Conservation (phyloP, 2,888 invertebrate genomes). For the Rosalia funebris region DNA sequence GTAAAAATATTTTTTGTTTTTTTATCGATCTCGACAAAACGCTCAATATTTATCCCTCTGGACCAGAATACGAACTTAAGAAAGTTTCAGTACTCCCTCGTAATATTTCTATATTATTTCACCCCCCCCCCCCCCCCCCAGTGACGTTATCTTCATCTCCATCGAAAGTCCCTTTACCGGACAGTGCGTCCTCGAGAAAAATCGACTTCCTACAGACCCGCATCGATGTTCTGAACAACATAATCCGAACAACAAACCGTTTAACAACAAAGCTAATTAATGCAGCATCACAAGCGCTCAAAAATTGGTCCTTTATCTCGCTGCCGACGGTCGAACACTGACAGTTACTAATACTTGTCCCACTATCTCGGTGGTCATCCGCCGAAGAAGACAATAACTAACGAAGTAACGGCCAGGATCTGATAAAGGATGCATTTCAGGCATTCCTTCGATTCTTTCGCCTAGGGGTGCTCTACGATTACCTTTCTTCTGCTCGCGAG, state of each 20-base stretch:
- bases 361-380: conserved; percentile 56
- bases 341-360: conserved; percentile 58
- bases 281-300: conserved; percentile 16
- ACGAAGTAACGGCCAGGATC: conserved; percentile 59
- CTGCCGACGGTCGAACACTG: conserved; percentile 48
- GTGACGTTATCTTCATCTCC: too few species aligned
- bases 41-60: too few species aligned
- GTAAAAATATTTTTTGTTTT: too few species aligned
- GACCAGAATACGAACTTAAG: too few species aligned
- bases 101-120: too few species aligned
- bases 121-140: too few species aligned
- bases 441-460: conserved; percentile 53
- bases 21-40: too few species aligned
- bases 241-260: conserved; percentile 7
- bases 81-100: too few species aligned
- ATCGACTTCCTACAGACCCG: conserved; percentile 19
- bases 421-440: conserved; percentile 57
- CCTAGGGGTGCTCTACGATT: conserved; percentile 48
- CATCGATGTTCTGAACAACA: conserved; percentile 14
- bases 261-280: conserved; percentile 20
- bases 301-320: conserved; percentile 46
- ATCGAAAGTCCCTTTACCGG: too few species aligned
- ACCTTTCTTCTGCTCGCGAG: too few species aligned
- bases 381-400: conserved; percentile 58
- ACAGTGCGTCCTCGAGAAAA: too few species aligned